Base-by-base conservation (phyloP, 53 echinoderm and acorn worm species). In the Stichopus horrens region DNA sequence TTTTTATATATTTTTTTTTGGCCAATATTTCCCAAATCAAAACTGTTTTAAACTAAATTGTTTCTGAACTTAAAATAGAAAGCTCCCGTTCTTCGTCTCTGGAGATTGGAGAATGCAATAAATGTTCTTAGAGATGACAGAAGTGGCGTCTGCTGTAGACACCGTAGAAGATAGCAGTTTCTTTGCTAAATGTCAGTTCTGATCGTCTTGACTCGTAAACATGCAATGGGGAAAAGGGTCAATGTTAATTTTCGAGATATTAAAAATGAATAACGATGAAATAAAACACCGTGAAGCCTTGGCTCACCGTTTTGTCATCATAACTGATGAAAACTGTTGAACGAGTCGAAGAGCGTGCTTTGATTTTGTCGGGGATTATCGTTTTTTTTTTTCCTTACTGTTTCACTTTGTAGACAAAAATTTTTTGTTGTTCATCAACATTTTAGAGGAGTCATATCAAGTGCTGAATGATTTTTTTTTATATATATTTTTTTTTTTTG, bases 171-270 rank as follows among this genome's bases (percentile, higher is more conserved):
- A 71, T 71, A n/a, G 18, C 71, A 7, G 18, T 71, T 20, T 71
- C 71, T 18, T 71, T 71, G 71, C 71, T 71, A 18, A 71, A 71
- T 18, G 71, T 16, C 71, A 21, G n/a, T 71, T 71, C 6, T 71
- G n/a, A 71, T 71, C 71, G 19, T 20, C 7, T n/a, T 71, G 5
- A 0, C 14, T 18, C 71, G 19, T 71, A 71, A 71, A 71, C 6
- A 71, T n/a, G 71, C 71, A 16, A 71, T 18, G 56, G 11, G 79
- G 57, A 81, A 81, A 22, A 81, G 58, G 81, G 81, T 81, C 81
- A 81, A 58, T 9, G 58, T 22, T 81, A 20, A 81, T 81, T 81
- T 58, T 57, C 55, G 19, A 8, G 81, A 81, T 58, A 57, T 81
- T 21, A 56, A 23, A 58, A 3, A 81, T 57, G 58, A 21, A 81